A percentile compares a stretch with the other conserved stretches of the same genome.
These are phyloP conservation scores for Hyperopisus bebe DNA, from an alignment of 2,113 vertebrate species.

Conservation along the genomic window DNA sequence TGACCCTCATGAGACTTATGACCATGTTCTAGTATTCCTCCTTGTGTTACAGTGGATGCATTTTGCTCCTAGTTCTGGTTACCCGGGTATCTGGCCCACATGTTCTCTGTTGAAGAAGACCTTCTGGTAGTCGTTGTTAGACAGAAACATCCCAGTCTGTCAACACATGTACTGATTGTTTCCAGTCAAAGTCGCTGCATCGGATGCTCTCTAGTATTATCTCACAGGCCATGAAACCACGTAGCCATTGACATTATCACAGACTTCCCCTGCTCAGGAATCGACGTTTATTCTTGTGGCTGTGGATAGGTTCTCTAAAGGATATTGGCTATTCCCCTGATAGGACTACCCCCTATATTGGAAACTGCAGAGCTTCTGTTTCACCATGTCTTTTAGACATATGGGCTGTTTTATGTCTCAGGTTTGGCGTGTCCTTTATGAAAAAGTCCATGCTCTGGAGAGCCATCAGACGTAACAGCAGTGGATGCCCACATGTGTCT, in stretches of 20 bases:
- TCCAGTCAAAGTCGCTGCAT: not conserved
- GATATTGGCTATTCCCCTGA: not conserved
- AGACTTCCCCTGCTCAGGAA: not conserved
- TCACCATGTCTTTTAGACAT: not conserved
- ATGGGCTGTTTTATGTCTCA: not conserved
- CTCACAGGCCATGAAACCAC: not conserved
- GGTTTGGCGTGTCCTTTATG: not conserved
- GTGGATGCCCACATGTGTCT: not conserved
- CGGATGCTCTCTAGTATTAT: not conserved
- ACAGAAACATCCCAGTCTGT: not conserved
- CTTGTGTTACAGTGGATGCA: not conserved
- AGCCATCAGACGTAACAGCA: not conserved
- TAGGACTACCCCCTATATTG: not conserved
- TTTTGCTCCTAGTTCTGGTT: not conserved
- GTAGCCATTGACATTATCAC: not conserved
- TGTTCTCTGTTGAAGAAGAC: not conserved
- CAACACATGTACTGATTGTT: not conserved
- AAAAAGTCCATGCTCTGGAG: not conserved
- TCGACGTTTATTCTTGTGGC: not conserved
- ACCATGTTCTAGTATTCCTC: not conserved
- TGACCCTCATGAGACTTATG: not conserved
- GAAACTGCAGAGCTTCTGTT: not conserved
- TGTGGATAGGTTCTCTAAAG: not conserved
- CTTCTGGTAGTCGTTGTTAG: not conserved
- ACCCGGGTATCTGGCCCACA: not conserved